Base-by-base conservation (phyloP, 2,888 invertebrate species). In the Gymnosoma rotundatum region DNA sequence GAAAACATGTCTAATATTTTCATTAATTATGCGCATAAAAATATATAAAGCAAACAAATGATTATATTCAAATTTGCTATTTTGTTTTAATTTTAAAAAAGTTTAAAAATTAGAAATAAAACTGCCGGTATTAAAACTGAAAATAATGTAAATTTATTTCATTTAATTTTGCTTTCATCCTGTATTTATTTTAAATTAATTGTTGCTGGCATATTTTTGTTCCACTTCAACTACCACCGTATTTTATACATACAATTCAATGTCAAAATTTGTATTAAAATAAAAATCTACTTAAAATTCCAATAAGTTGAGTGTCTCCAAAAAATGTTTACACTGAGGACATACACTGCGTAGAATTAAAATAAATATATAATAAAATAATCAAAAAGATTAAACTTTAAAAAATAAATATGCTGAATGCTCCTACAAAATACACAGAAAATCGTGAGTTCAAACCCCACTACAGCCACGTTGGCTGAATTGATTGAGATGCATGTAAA, bases 21-120 rank as follows among this genome's bases (percentile, higher is more conserved):
- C 58, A 79, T 48, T 63, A 6, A 2, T 10, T 75, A 83, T 79
- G 83, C 72, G 69, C 83, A 83, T 79, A 69, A 61, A 82, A 45
- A 72, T 36, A 8, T 50, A 61, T 20, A 42, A 42, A 12, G 7
- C 25, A 32, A 14, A 21, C n/a, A 76, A 58, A 69, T 20, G 45
- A 58, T 32, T 38, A 48, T 25, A 70, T 36, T 66, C 50, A 64
- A 78, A 64, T 16, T 61, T 63, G 63, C 7, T 54, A 36, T 63
- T 70, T 70, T 36, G 52, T 25, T 42, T 8, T 36, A 38, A 75
- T 36, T 58, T 18, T 2, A 16, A 0, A 48, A 48, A 48, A 48
- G n/a, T 5, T 12, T n/a, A n/a, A n/a, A n/a, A n/a, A n/a, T n/a
- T n/a, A n/a, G 14, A n/a, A 48, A 18, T 58, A n/a, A 21, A 70